Evolutionary conservation across 2,797 vertebrate genomes (phyloP).

Genomic region (Sylvilagus floridanus): DNA sequence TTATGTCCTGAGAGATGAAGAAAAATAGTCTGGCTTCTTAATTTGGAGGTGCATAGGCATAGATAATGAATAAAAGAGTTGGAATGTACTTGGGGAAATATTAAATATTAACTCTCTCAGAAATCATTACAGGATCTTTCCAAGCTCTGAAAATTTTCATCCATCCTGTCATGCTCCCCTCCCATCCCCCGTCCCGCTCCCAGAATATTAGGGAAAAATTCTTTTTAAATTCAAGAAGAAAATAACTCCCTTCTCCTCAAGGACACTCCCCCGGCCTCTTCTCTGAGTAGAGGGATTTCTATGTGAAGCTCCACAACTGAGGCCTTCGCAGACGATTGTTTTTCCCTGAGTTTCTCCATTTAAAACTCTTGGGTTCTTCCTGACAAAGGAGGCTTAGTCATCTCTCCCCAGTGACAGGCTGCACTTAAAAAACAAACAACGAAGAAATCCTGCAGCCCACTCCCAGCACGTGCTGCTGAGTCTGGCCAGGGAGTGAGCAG

Average conservation of each 20-base stretch:
- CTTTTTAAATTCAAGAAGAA: slow-evolving; percentile 48
- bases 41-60: neutral
- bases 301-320: neutral
- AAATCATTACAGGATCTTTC: neutral
- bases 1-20: neutral
- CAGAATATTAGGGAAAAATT: neutral
- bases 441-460: neutral
- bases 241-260: neutral
- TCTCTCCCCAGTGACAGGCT: neutral
- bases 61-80: neutral
- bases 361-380: slow-evolving; percentile 46
- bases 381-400: slow-evolving; percentile 55
- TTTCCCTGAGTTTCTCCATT: neutral
- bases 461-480: neutral
- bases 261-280: neutral
- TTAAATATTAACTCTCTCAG: neutral
- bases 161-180: neutral
- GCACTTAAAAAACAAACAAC: slow-evolving; percentile 30
- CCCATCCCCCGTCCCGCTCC: neutral
- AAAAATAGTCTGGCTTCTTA: neutral
- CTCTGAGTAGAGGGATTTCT: neutral
- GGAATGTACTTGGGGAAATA: slow-evolving; percentile 7
- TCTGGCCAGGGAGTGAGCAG: neutral
- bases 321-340: neutral
- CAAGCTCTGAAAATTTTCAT: neutral